These are phyloP conservation scores for Apodemus speciosus DNA, from an alignment of 2,113 vertebrate species.

Conservation along the genomic window DNA sequence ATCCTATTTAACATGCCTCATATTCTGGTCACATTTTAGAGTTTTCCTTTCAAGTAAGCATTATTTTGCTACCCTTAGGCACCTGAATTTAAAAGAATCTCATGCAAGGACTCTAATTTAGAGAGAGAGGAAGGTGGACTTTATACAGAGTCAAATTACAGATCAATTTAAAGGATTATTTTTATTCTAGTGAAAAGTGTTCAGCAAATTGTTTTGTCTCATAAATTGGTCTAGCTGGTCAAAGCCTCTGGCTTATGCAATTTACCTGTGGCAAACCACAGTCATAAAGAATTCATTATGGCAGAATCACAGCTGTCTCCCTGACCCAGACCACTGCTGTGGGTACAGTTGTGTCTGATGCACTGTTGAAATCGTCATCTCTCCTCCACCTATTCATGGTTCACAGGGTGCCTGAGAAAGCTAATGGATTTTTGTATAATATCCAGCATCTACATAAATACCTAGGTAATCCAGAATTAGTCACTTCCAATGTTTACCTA, in stretches of 20 bases:
- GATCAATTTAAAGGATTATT: conserved; percentile 23
- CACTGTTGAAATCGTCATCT: background rate
- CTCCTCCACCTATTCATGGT: background rate
- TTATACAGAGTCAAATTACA: conserved; percentile 19
- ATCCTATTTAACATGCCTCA: background rate
- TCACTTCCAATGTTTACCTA: background rate
- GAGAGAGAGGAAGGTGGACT: background rate
- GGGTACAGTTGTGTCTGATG: background rate
- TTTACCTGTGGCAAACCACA: background rate
- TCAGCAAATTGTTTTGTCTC: background rate
- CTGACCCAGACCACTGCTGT: background rate
- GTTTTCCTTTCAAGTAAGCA: background rate
- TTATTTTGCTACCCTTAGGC: conserved; percentile 28
- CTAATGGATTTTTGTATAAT: background rate
- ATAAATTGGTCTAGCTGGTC: background rate
- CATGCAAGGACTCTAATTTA: background rate
- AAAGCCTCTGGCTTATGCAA: background rate
- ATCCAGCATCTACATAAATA: fast-evolving
- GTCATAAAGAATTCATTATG: background rate
- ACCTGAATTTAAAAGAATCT: conserved; percentile 22
- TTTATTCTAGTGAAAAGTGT: conserved; percentile 21
- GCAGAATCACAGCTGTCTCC: background rate
- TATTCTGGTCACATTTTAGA: conserved; percentile 15
- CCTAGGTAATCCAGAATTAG: background rate
- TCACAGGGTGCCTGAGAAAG: fast-evolving